Evolutionary conservation across 2,888 invertebrate genomes (phyloP).

Genomic region (Drosophila lacicola): DNA sequence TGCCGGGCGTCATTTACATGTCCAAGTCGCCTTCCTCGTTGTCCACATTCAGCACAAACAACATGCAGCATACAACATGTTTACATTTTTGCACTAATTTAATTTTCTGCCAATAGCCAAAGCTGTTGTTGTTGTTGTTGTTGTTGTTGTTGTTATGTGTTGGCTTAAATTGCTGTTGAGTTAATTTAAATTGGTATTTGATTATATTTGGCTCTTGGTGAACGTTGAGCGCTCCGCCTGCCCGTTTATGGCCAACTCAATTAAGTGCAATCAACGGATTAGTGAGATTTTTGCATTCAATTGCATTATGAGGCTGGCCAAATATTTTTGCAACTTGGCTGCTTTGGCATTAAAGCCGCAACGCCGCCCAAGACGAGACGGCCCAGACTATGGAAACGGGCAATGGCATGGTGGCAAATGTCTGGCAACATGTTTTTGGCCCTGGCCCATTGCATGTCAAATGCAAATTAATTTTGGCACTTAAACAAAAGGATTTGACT

Average conservation of each 20-base stretch:
- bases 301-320: constrained; percentile 62
- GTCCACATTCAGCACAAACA: constrained; percentile 42
- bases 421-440: constrained; percentile 69
- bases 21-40: constrained; percentile 66
- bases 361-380: constrained; percentile 42
- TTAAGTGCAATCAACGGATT: constrained; percentile 79
- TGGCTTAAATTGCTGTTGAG: constrained; percentile 78
- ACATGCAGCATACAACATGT: constrained; percentile 75
- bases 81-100: constrained; percentile 80
- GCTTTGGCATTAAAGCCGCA: constrained; percentile 30
- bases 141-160: constrained; percentile 36
- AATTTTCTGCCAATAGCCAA: constrained; percentile 69
- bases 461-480: constrained; percentile 80
- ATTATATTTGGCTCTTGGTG: constrained; percentile 73
- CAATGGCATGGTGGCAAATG: constrained; percentile 14
- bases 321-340: constrained; percentile 46
- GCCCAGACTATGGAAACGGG: constrained; percentile 14
- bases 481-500: constrained; percentile 80
- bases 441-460: constrained; percentile 76
- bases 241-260: constrained; percentile 80
- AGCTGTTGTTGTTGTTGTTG: constrained; percentile 20
- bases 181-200: constrained; percentile 81
- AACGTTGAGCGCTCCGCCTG: constrained; percentile 52
- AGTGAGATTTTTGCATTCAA: constrained; percentile 73
- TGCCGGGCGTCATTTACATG: constrained; percentile 80